Evolutionary conservation across 2,888 invertebrate species (phyloP), one percentile per base, ranked within the genome.

Genomic region (Ectemnius cavifrons): DNA sequence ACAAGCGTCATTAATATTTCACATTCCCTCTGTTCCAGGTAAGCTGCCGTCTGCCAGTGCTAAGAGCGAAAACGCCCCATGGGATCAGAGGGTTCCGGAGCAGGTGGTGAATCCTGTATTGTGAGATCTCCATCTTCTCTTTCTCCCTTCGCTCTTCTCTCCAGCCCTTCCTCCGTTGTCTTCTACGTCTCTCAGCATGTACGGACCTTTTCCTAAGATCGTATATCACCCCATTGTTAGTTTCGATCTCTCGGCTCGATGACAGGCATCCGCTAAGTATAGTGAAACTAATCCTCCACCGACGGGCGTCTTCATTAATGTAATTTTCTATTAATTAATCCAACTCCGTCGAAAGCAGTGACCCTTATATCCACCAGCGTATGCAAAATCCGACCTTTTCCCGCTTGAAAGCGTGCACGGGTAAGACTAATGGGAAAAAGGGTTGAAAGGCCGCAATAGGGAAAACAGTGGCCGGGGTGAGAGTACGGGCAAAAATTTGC

Each of bases 1-100:
- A 80, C 74, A 73, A 77, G 70, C 67, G 70, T 71, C 80, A 77
- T 82, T 82, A 82, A 82, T 82, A 82, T 80, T 79, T 82, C 61
- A 68, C 66, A 23, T 67, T 66, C 72, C 67, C 78, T 75, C 82
- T 62, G 80, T 82, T 82, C 13, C 75, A 82, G 82, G 82, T 82
- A 79, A 82, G 77, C 80, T 75, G 69, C 72, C 71, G 47, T 45
- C 62, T 47, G 16, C 62, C 65, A 23, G 18, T 58, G 59, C 56
- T 23, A 47, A 37, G 47, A 23, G 60, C 73, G 72, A 73, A 63
- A 67, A 70, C 62, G 59, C 64, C 63, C 58, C 63, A 56, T 45
- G 67, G 61, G 69, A 67, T 69, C 49, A 71, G 18, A 46, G n/a
- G 63, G 16, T 46, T 45, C 63, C 20, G 20, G 59, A 37, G 79